These are phyloP conservation scores for Clostera curtula DNA, from an alignment of 2,888 invertebrate species.

Conservation along the genomic window DNA sequence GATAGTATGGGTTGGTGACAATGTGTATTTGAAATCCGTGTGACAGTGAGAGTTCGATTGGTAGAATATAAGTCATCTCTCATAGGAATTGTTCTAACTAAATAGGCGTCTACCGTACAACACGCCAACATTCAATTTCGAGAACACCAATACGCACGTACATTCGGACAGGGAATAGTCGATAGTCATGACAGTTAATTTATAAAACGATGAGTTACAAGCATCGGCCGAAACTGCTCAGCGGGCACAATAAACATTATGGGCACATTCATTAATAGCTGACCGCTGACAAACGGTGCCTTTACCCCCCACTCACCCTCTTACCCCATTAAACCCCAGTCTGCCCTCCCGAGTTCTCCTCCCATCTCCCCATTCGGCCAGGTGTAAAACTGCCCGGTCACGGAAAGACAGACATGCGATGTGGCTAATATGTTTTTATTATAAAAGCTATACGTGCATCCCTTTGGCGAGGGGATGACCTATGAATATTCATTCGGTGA, in stretches of 20 bases:
- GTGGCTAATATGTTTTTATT: constrained; percentile 72
- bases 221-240: constrained; percentile 55
- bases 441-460: constrained; percentile 63
- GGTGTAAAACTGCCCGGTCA: constrained; percentile 73
- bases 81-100: neutral
- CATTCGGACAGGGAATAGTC: constrained; percentile 12
- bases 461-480: constrained; percentile 50
- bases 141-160: constrained; percentile 7
- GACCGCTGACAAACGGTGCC: constrained; percentile 67
- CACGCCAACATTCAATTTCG: constrained; percentile 14
- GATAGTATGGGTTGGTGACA: too few species aligned
- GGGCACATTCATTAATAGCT: constrained; percentile 69
- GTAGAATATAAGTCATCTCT: neutral
- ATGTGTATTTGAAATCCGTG: too few species aligned
- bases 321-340: constrained; percentile 46
- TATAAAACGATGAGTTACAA: constrained; percentile 60
- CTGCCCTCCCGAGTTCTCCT: constrained; percentile 33
- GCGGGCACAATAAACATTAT: constrained; percentile 68
- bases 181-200: constrained; percentile 46
- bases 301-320: constrained; percentile 35
- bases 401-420: constrained; percentile 71
- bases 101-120: constrained; percentile 2
- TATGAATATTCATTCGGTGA: constrained; percentile 68
- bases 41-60: too few species aligned
- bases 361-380: constrained; percentile 50